Percentiles rank a stretch among this genome's conserved stretches.
phyloP scores from a whole-genome alignment of 1,140 invertebrate species.

The Mya arenaria region DNA sequence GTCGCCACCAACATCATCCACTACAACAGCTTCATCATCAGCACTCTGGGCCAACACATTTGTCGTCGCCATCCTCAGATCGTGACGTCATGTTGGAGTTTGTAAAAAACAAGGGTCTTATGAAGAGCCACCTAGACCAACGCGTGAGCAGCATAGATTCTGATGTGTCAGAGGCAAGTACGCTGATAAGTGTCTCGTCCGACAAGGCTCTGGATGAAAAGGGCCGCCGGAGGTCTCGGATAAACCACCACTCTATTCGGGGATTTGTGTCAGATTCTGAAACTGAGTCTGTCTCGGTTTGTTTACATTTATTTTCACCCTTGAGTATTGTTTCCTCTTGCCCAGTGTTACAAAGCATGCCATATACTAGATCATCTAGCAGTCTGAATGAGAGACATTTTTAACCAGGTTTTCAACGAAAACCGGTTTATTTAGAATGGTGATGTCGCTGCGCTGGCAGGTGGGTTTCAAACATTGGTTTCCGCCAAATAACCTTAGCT shows the following conservation, averaged over 20 bases:
- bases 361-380: too few relatives aligned
- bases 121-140: constrained; percentile 88
- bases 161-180: constrained; percentile 87
- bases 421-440: too few relatives aligned
- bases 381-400: too few relatives aligned
- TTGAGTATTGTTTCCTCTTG: too few relatives aligned
- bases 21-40: background rate
- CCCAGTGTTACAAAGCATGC: too few relatives aligned
- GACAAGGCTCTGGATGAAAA: constrained; percentile 58
- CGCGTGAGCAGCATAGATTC: constrained; percentile 94
- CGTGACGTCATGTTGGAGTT: constrained; percentile 78
- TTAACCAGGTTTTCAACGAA: too few relatives aligned
- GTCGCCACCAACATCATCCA: background rate
- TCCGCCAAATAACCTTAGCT: too few relatives aligned
- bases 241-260: constrained; percentile 86
- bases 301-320: background rate
- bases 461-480: too few relatives aligned
- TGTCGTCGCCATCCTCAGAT: constrained; percentile 51
- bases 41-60: background rate
- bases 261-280: constrained; percentile 97
- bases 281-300: constrained; percentile 86
- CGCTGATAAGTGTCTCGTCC: constrained; percentile 42
- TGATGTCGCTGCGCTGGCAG: too few relatives aligned
- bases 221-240: constrained; percentile 77
- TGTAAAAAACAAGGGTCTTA: constrained; percentile 79